Evolutionary conservation across 1,140 invertebrate species (phyloP).

Genomic region (Cydia amplana): DNA sequence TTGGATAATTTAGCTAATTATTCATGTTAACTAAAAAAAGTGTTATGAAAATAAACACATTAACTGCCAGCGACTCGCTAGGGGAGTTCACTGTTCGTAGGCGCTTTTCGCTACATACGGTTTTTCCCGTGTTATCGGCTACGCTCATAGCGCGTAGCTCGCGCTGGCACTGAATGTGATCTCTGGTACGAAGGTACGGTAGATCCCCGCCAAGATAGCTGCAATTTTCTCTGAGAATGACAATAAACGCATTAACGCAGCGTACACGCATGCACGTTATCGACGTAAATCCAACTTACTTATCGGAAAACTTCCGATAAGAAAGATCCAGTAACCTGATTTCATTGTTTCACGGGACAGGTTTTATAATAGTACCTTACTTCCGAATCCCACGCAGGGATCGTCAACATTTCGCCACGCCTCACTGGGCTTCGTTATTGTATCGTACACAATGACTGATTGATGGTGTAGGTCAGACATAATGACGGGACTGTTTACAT

Average conservation of each 20-base stretch:
- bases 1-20: no score
- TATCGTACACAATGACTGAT: background rate
- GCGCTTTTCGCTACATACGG: no score
- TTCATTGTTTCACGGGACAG: background rate
- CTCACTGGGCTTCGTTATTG: slow-evolving; percentile 4
- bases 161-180: no score
- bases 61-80: no score
- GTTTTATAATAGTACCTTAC: slow-evolving; percentile 14
- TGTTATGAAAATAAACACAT: no score
- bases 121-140: no score
- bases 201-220: background rate
- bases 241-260: background rate
- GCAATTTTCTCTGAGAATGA: background rate
- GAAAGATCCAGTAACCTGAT: background rate
- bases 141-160: no score
- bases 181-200: no score
- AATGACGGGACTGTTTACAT: slow-evolving; percentile 4
- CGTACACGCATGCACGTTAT: background rate
- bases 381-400: slow-evolving; percentile 50
- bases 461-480: slow-evolving; percentile 14
- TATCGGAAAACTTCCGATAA: background rate
- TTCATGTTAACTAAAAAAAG: no score
- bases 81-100: no score
- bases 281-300: background rate
- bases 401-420: slow-evolving; percentile 21